Percentiles rank a stretch among this genome's conserved stretches.
Conservation (phyloP, 2,113 vertebrate genomes). For the Cryptotis parvus region DNA sequence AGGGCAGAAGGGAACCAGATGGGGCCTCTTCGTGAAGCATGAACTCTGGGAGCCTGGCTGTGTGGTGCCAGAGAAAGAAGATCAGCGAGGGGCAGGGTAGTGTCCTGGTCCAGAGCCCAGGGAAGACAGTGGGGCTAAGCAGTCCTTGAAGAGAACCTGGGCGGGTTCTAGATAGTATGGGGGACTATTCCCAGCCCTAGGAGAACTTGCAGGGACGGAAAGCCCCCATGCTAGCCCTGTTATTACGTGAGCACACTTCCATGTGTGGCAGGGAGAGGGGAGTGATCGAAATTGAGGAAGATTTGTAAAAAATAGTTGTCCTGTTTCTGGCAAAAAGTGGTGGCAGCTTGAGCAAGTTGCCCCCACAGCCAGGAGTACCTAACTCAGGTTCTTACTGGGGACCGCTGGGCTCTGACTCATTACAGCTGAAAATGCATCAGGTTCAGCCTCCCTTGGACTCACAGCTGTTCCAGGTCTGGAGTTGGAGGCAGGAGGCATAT, state of each 20-base stretch:
- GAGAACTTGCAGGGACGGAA: not conserved
- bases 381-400: not conserved
- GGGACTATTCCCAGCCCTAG: too few relatives aligned
- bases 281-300: not conserved
- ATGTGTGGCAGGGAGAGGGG: too few relatives aligned
- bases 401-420: not conserved
- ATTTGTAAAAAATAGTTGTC: rapidly evolving
- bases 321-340: not conserved
- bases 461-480: not conserved
- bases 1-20: too few relatives aligned
- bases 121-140: not conserved
- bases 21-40: not conserved
- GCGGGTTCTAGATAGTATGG: not conserved
- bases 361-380: not conserved
- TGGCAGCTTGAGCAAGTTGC: rapidly evolving
- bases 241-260: rapidly evolving
- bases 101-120: not conserved
- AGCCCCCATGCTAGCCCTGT: not conserved
- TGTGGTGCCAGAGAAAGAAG: not conserved
- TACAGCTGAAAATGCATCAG: not conserved
- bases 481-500: too few relatives aligned
- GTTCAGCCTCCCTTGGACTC: not conserved
- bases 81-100: not conserved
- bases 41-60: not conserved
- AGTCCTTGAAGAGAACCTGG: too few relatives aligned